phyloP scores from a whole-genome alignment of 1,140 invertebrate species.

The Cataglyphis hispanica region DNA sequence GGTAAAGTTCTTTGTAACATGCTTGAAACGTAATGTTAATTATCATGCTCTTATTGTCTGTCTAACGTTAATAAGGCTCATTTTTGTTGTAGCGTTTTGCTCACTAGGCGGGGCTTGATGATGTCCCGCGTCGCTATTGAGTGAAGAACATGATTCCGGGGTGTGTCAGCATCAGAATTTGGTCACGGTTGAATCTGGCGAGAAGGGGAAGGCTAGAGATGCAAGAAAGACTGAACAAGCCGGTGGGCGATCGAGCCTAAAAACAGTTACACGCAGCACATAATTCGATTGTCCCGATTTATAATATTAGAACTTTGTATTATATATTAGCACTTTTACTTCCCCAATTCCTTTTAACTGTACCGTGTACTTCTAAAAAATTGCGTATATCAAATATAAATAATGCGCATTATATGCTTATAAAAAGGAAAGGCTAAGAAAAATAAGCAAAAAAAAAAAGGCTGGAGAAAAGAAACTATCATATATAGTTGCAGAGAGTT shows the following conservation, averaged over 20 bases:
- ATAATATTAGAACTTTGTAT: slow-evolving; percentile 74
- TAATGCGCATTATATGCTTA: slow-evolving; percentile 71
- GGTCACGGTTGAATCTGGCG: slow-evolving; percentile 55
- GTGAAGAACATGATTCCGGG: slow-evolving; percentile 78
- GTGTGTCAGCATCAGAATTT: slow-evolving; percentile 46
- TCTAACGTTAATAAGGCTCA: neutral
- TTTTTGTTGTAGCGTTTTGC: slow-evolving; percentile 87
- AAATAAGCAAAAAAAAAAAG: slow-evolving; percentile 35
- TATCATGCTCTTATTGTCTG: neutral
- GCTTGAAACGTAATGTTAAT: neutral
- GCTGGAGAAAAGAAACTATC: slow-evolving; percentile 53
- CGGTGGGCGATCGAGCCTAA: slow-evolving; percentile 76
- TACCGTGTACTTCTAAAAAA: slow-evolving; percentile 76
- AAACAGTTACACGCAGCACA: slow-evolving; percentile 67
- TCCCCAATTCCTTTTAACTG: slow-evolving; percentile 65
- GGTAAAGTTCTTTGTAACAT: slow-evolving; percentile 87
- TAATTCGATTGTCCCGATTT: slow-evolving; percentile 71
- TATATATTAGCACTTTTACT: slow-evolving; percentile 66
- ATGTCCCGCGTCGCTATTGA: slow-evolving; percentile 89
- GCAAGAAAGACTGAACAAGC: slow-evolving; percentile 82
- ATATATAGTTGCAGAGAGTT: slow-evolving; percentile 52
- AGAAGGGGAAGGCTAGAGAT: slow-evolving; percentile 61
- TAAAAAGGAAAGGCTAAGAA: slow-evolving; percentile 53
- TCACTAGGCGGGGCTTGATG: slow-evolving; percentile 89
- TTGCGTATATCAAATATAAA: slow-evolving; percentile 67